Percentiles rank a stretch among this genome's conserved stretches.
Evolutionary conservation across 2,888 invertebrate genomes (phyloP).

Genomic region (Melinopterus prodromus): DNA sequence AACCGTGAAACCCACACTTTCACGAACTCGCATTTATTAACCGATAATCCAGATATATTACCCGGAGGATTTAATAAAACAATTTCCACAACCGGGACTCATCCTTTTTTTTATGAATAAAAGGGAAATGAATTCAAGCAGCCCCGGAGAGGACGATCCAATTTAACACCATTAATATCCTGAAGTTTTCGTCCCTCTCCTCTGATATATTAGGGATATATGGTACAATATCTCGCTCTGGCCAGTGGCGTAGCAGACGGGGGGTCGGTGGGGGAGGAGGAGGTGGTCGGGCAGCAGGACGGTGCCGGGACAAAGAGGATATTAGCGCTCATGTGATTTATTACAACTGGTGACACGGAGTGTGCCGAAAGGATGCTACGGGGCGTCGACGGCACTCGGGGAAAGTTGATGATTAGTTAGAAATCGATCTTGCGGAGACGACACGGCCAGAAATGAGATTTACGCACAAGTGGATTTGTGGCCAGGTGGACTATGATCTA

Average conservation of each 20-base stretch:
- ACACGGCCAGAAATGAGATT: neutral
- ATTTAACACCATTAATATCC: constrained; percentile 4
- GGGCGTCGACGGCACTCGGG: neutral
- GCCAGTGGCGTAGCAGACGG: neutral
- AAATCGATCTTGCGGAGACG: neutral
- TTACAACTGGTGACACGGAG: neutral
- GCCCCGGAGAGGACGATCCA: neutral
- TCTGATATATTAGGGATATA: neutral
- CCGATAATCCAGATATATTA: neutral
- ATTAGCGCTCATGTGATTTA: constrained; percentile 4
- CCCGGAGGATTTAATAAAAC: neutral
- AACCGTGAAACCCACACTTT: neutral
- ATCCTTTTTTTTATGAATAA: neutral
- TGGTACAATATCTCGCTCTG: neutral
- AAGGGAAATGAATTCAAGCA: neutral
- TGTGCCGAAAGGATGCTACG: neutral
- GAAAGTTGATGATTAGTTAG: constrained; percentile 4
- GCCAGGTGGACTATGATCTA: neutral
- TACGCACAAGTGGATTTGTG: neutral
- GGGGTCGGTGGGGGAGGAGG: neutral
- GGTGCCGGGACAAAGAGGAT: neutral
- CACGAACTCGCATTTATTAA: neutral
- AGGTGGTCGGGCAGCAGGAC: neutral
- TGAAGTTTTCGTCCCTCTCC: neutral
- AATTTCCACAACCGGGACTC: neutral